Conservation (phyloP, 2,113 vertebrate genomes). For the Perognathus longimembris region DNA sequence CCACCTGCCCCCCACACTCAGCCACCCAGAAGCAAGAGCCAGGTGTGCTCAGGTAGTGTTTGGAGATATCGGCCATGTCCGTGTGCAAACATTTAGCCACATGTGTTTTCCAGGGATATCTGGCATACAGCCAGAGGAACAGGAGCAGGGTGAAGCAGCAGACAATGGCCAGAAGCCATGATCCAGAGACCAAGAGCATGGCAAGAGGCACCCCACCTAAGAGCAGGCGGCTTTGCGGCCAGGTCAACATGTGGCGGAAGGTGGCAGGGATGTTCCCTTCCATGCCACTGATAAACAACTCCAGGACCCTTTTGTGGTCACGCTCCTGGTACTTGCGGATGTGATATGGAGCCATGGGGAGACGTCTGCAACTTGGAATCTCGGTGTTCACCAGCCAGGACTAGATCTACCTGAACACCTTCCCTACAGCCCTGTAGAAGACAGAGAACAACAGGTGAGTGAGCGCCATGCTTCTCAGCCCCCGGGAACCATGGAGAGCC, state of each 20-base stretch:
- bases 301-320: neutral
- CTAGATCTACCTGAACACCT: accelerated
- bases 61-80: constrained; percentile 63
- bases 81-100: neutral
- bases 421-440: neutral
- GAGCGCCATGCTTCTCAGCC: too few relatives aligned
- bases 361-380: neutral
- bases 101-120: neutral
- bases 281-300: neutral
- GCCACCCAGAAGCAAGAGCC: constrained; percentile 77
- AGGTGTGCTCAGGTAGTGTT: constrained; percentile 34
- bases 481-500: neutral
- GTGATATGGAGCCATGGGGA: constrained; percentile 52
- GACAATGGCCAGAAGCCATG: neutral
- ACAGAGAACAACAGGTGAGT: neutral
- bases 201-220: neutral
- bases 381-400: neutral
- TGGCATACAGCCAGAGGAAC: neutral
- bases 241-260: neutral
- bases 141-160: too few relatives aligned
- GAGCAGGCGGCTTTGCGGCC: neutral
- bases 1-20: neutral
- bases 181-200: neutral
- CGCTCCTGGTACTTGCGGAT: constrained; percentile 69
- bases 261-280: neutral